Conservation (phyloP, 2,888 invertebrate species). For the Pachymerium ferrugineum region DNA sequence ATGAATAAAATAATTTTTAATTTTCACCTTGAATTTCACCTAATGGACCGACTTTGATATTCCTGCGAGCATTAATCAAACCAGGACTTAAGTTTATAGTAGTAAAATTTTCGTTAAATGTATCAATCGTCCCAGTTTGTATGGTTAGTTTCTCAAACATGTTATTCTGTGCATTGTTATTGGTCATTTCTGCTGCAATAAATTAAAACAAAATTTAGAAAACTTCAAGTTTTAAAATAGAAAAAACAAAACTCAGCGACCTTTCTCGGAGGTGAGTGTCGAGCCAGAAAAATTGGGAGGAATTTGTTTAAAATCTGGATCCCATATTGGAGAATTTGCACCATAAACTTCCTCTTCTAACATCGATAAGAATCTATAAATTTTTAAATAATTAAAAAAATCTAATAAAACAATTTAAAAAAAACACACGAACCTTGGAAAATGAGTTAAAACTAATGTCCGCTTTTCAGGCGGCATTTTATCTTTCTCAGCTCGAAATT, state of each 20-base stretch:
- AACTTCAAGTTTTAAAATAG: neutral
- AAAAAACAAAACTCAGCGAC: slow-evolving; percentile 1
- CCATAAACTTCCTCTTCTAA: slow-evolving; percentile 83
- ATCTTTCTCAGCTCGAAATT: slow-evolving; percentile 82
- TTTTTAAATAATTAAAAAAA: neutral
- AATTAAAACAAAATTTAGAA: neutral
- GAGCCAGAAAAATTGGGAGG: slow-evolving; percentile 50
- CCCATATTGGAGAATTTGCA: slow-evolving; percentile 85
- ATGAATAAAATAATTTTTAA: neutral
- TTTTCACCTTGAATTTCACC: slow-evolving; percentile 33
- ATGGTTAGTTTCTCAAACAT: slow-evolving; percentile 63
- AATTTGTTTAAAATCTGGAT: slow-evolving; percentile 75
- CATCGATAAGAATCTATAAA: slow-evolving; percentile 70
- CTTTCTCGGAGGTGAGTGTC: slow-evolving; percentile 34
- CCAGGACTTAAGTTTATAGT: slow-evolving; percentile 62
- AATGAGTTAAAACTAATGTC: slow-evolving; percentile 73
- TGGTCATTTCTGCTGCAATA: slow-evolving; percentile 20
- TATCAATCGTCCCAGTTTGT: slow-evolving; percentile 51
- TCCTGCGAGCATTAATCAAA: slow-evolving; percentile 42
- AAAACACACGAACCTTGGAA: slow-evolving; percentile 59
- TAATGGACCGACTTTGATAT: slow-evolving; percentile 31
- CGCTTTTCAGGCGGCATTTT: slow-evolving; percentile 82
- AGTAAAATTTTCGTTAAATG: slow-evolving; percentile 60
- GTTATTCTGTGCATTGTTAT: slow-evolving; percentile 44
- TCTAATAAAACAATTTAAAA: neutral